Base-by-base conservation (phyloP, 1,140 invertebrate species). In the Drosophila mojavensis region DNA sequence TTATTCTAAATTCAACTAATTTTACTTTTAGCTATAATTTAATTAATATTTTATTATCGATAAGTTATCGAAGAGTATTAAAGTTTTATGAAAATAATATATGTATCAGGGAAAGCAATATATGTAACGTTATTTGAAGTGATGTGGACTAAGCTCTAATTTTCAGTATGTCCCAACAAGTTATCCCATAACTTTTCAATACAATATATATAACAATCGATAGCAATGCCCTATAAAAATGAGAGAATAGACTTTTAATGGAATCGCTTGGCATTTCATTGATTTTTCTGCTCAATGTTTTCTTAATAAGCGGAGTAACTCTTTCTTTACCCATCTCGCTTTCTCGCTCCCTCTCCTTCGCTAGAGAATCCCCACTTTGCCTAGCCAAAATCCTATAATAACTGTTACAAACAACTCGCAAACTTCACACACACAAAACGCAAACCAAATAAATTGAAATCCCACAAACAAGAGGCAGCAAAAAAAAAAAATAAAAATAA, bases 301-400 rank as follows among this genome's bases (percentile, higher is more conserved):
- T 30, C 33, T 67, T 36, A 24, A 67, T 54, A 67, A 55, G 39
- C 60, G 15, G 17, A 43, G 45, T 39, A 60, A 54, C 15, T 60
- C 17, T 17, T 15, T 58, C 20, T 20, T n/a, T 58, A 9, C 10
- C 36, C 36, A 39, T 11, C 36, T 3, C 1, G 36, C 36, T 4
- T n/a, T 45, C 43, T 5, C 13, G 3, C 43, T n/a, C 4, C 3
- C 15, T 15, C 5, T 45, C n/a, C 6, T 17, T 17, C n/a, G n/a
- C 1, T 43, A 15, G 13, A 5, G 13, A 45, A 15, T 4, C 17
- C 6, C n/a, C 30, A 54, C 50, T 59, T 60, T 73, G 36, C 30
- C 30, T 54, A 36, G 33, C 56, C 43, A 69, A 74, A 74, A 74
- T 74, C 71, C 50, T 36, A 62, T 74, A 74, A 69, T 69, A 74